Evolutionary conservation across 2,888 invertebrate species (phyloP), one percentile per base, ranked within the genome.

Genomic region (Lochmaea capreae): DNA sequence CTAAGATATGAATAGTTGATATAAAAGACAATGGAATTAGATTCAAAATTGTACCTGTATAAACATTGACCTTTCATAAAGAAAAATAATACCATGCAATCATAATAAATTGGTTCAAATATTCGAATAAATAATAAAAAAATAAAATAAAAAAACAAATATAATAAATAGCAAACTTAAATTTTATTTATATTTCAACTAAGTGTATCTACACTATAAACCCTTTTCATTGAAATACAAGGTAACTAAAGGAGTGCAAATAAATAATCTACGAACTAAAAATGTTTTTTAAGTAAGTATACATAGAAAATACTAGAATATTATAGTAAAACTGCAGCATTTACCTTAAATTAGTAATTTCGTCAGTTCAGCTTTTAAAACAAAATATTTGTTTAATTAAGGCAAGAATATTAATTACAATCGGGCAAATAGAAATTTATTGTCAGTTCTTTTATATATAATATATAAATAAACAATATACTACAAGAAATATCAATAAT

Each of bases 191-290:
- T 67, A 68, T 52, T 43, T 72, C 72, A 79, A 79, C 78, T 78
- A 76, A 77, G 77, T 75, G 77, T 77, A 77, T 73, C 78, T 79
- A 80, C 78, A 79, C 76, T 67, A 70, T 80, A 71, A 79, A 78
- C 77, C 78, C 70, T 73, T 76, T 73, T 65, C 59, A 67, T 43
- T 54, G 59, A 78, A 76, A 80, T 75, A 80, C 78, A 80, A 82
- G 83, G 83, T 83, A 82, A 82, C 82, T 81, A 83, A 82, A 81
- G 77, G 77, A 76, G 81, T 82, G 81, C 78, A 83, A 82, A 84
- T 83, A 84, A 82, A 82, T 81, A 82, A 33, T 81, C 81, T 82
- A 83, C 67, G 59, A 79, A 76, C 80, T 83, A 80, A 74, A 79
- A 79, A 26, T 78, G 79, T 68, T 46, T 46, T n/a, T n/a, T n/a